Evolutionary conservation across 2,113 vertebrate genomes (phyloP).

Genomic region (Ptilonorhynchus violaceus): DNA sequence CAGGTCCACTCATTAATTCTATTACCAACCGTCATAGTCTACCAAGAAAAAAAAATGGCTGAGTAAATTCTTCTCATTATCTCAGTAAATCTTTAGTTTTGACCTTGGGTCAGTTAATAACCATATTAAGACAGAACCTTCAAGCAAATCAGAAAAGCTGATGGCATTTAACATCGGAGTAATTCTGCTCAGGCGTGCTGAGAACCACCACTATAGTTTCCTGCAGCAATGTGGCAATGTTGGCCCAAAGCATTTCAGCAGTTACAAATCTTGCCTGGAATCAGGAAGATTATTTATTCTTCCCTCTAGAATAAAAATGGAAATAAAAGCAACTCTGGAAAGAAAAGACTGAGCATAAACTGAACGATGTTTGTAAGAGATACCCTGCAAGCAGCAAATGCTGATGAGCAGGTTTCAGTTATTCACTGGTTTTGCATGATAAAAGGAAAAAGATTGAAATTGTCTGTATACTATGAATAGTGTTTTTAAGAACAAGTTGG

Average conservation of each 20-base stretch:
- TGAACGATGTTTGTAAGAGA: not conserved
- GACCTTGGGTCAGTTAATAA: not conserved
- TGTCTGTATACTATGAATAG: conserved; percentile 36
- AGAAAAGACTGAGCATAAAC: not conserved
- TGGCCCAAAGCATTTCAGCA: not conserved
- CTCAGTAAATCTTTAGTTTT: not conserved
- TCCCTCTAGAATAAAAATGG: not conserved
- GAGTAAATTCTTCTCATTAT: not conserved
- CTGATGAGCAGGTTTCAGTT: conserved; percentile 41
- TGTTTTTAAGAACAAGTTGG: conserved; percentile 34
- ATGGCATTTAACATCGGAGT: not conserved
- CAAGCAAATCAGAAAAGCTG: not conserved
- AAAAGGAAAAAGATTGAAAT: conserved; percentile 44
- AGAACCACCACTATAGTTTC: not conserved
- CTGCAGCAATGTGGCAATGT: not conserved
- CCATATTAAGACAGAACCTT: not conserved
- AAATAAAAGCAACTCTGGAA: conserved; percentile 1
- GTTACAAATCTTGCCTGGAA: conserved; percentile 26
- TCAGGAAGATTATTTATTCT: not conserved
- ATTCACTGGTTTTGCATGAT: conserved; percentile 36
- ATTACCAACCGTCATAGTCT: not conserved
- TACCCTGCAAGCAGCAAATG: not conserved
- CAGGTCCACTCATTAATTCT: not conserved
- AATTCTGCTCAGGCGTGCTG: not conserved
- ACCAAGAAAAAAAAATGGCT: not conserved